Evolutionary conservation across 2,888 invertebrate genomes (phyloP), one percentile per base, ranked within the genome.

Genomic region (Agriopis aurantiaria): DNA sequence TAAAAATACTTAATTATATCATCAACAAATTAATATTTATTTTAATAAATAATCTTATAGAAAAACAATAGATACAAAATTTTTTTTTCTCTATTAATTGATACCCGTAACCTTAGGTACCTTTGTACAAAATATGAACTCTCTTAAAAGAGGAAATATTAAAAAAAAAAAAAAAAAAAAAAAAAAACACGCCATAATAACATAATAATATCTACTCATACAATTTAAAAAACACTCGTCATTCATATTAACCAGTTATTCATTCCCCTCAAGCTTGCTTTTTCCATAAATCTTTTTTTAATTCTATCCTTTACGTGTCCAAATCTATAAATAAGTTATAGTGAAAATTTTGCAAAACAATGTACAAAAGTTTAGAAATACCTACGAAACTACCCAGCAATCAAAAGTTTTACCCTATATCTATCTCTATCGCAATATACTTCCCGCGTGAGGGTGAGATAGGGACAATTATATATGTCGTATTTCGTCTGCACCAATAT

Each of bases 321-420:
- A 90, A 91, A 87, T 90, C 92, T 92, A 92, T 91, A 87, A 82
- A 82, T 84, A 80, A 79, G 76, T 85, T 89, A 91, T 90, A 92
- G 93, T 94, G 93, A 93, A 93, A 93, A 93, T 93, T 93, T 94
- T 86, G 94, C 94, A 93, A 94, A 94, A 94, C 93, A 93, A 93
- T 93, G 93, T 94, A 94, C 89, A 94, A 93, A 93, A 93, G 87
- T 92, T 93, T 92, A 93, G 92, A 92, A 93, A 93, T 93, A 91
- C 84, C 91, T 90, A 92, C 91, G 85, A 88, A 89, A 83, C 93
- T 94, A 93, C 92, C 88, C 93, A 93, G 93, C 93, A 88, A 92
- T 88, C 85, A 89, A 92, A 90, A 86, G 81, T 74, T 82, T 86
- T 89, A 90, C 90, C 91, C 92, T 92, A 92, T 89, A 83, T 74